Conservation (phyloP, 2,888 invertebrate species). For the Lumbricus terrestris region DNA sequence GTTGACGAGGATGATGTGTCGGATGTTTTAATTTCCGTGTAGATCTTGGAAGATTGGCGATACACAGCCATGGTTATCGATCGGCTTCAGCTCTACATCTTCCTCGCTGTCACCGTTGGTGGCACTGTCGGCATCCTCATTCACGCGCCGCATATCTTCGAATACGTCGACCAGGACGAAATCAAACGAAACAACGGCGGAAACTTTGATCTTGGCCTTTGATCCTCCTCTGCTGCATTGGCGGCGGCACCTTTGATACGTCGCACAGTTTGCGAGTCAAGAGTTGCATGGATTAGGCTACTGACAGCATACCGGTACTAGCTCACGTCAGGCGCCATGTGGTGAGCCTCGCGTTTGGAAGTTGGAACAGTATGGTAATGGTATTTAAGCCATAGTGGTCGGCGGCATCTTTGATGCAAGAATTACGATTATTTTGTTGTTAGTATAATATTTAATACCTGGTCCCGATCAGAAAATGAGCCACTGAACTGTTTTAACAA, state of each 20-base stretch:
- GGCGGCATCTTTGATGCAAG: too few species aligned
- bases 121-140: slow-evolving; percentile 93
- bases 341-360: not conserved
- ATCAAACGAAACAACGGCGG: slow-evolving; percentile 28
- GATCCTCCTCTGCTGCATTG: slow-evolving; percentile 44
- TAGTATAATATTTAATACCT: not conserved
- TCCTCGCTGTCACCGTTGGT: slow-evolving; percentile 90
- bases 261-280: not conserved
- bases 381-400: too few species aligned
- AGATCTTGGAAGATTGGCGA: slow-evolving; percentile 98
- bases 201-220: not conserved
- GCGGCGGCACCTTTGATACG: slow-evolving; percentile 33
- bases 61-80: slow-evolving; percentile 98
- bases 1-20: not conserved
- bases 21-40: not conserved
- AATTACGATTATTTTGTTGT: not conserved
- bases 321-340: not conserved
- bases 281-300: not conserved
- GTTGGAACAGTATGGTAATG: not conserved
- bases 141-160: slow-evolving; percentile 96
- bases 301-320: not conserved
- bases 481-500: not conserved
- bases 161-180: slow-evolving; percentile 81
- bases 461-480: not conserved
- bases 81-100: slow-evolving; percentile 89